Conservation (phyloP, 2,113 vertebrate species). For the Heteronetta atricapilla region DNA sequence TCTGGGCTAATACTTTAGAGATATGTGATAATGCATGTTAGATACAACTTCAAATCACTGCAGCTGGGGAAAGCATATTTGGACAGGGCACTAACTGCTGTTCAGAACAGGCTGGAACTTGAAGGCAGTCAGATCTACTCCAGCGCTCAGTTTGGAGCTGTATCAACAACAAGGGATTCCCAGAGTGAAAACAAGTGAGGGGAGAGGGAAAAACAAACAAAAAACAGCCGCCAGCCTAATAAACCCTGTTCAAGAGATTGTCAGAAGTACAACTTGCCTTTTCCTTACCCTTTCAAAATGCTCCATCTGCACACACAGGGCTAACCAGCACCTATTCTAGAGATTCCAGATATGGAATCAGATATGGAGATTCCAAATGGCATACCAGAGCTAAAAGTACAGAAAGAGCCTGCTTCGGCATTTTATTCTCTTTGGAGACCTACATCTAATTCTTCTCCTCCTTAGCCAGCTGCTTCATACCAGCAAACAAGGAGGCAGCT, state of each 20-base stretch:
- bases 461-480: neutral
- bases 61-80: neutral
- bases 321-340: neutral
- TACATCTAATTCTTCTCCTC: neutral
- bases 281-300: neutral
- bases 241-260: neutral
- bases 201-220: neutral
- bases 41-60: neutral
- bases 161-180: neutral
- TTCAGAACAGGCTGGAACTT: neutral
- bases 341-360: neutral
- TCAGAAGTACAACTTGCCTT: neutral
- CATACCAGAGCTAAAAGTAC: neutral
- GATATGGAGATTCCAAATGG: too few species aligned
- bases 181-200: neutral
- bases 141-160: neutral
- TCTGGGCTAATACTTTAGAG: neutral
- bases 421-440: neutral
- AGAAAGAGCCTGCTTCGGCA: neutral
- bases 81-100: neutral
- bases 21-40: neutral
- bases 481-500: neutral
- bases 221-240: neutral
- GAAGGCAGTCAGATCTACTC: neutral
- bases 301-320: neutral